Percentiles rank a stretch among this genome's conserved stretches.
phyloP scores from a whole-genome alignment of 2,888 invertebrate genomes.

The Cantharis flavilabris region DNA sequence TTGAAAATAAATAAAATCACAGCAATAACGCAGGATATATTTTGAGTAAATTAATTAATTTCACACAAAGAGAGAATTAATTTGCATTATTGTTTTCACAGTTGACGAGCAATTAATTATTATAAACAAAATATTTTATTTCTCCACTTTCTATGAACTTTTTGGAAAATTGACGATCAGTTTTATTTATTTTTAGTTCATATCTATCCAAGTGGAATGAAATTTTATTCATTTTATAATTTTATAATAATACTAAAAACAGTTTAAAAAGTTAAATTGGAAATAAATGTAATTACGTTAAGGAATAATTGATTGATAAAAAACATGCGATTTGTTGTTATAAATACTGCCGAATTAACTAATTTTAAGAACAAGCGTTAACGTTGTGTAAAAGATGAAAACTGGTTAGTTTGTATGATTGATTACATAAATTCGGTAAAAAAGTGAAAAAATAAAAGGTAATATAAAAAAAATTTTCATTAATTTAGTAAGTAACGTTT shows the following conservation, averaged over 20 bases:
- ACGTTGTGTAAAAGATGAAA: neutral
- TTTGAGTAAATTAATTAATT: neutral
- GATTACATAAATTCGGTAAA: neutral
- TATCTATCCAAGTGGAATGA: neutral
- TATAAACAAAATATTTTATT: neutral
- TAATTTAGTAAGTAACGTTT: slow-evolving; percentile 6
- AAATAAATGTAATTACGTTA: neutral
- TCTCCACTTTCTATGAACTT: neutral
- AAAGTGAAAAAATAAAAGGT: neutral
- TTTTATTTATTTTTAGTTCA: neutral
- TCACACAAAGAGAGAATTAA: neutral
- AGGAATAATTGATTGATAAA: neutral
- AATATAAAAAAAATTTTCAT: neutral
- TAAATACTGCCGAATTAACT: neutral
- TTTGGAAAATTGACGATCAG: neutral
- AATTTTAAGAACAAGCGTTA: neutral
- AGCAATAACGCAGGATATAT: neutral
- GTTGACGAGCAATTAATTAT: neutral
- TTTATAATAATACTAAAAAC: neutral
- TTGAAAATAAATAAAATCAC: neutral
- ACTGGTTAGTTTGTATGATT: neutral
- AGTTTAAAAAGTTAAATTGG: neutral
- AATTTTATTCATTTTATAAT: neutral
- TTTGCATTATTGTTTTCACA: neutral
- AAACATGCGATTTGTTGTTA: neutral